Evolutionary conservation across 2,797 vertebrate species (phyloP), one percentile per base, ranked within the genome.

Genomic region (Trachops cirrhosus): DNA sequence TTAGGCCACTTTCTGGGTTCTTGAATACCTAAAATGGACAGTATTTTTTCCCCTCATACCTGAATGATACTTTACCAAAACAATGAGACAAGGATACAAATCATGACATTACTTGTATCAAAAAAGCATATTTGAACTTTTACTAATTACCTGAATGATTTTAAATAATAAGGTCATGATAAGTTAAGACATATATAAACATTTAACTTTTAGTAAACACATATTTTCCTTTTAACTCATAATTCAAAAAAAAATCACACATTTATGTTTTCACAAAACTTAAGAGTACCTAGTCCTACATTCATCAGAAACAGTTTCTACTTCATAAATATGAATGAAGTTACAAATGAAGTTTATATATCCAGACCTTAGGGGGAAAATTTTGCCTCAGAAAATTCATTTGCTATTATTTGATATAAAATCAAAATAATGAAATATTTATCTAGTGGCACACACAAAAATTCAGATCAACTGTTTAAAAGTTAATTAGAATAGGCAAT

Each of bases 381-480:
- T 4, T 80, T 3, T 89, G 14, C 29, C 59, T 52, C 1, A 77
- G 37, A 86, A 77, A 77, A 91, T 87, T 87, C n/a, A 70, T 39
- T 89, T 91, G 34, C 86, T 77, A 93, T 75, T 70, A 86, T 22
- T 59, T 86, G 22, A 57, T 34, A 86, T 86, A 93, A 90, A 88
- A 83, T 68, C 24, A 71, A 73, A 44, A 41, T 39, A 52, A 39
- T 87, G 24, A 93, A 91, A 62, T 59, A 80, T 80, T 88, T 80
- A 80, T 70, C 34, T 71, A 46, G 59, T 75, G 50, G 68, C 44
- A 37, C 75, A 70, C 32, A 87, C 32, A 91, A 54, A 91, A 86
- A 44, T 70, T 87, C 41, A 87, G 48, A 87, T 64, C 34, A 77
- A 68, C 70, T 87, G 70, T 87, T 87, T 75, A 83, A 86, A 75